Percentiles rank a stretch among this genome's conserved stretches.
Conservation (phyloP, 2,888 invertebrate species). For the Tribolium freemani region DNA sequence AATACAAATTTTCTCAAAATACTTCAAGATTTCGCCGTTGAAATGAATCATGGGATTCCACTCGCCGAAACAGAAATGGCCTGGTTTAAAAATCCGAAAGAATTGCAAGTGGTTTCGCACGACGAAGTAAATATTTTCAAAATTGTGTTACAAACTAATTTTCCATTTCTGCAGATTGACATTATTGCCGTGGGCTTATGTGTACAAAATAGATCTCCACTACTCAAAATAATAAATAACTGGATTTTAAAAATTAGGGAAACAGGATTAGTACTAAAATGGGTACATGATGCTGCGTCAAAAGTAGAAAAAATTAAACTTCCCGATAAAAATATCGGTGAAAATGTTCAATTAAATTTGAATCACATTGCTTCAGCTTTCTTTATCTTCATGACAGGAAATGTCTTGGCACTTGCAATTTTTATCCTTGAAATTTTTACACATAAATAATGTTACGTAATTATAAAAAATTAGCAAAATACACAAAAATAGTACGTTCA, state of each 20-base stretch:
- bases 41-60: neutral
- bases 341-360: neutral
- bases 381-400: neutral
- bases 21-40: neutral
- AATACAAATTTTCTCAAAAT: neutral
- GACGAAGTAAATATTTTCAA: neutral
- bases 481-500: too few species aligned
- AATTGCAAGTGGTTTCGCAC: neutral
- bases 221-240: neutral
- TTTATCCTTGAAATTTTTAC: neutral
- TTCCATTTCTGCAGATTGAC: neutral
- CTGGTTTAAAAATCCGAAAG: constrained; percentile 2
- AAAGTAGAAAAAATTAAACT: neutral
- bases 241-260: neutral
- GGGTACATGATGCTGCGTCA: neutral
- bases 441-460: neutral
- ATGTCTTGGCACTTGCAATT: neutral
- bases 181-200: neutral
- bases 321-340: neutral
- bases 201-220: neutral
- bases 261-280: neutral
- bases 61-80: constrained; percentile 1
- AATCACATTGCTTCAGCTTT: neutral
- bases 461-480: too few species aligned
- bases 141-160: too few species aligned